Evolutionary conservation across 2,113 vertebrate genomes (phyloP).

Genomic region (Thamnophis sirtalis): DNA sequence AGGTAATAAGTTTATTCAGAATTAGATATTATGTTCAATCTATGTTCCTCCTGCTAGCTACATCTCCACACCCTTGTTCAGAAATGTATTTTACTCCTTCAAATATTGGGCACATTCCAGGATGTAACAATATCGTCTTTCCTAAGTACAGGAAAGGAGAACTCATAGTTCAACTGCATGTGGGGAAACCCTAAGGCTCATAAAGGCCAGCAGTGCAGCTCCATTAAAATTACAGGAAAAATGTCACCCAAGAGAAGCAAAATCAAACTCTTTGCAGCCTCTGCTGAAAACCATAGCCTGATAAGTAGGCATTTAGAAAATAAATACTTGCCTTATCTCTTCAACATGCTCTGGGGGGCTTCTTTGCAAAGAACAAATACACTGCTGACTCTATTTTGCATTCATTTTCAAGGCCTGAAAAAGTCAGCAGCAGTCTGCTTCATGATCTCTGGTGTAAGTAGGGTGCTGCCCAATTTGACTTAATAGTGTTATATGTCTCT

Average conservation of each 20-base stretch:
- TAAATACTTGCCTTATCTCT: background rate
- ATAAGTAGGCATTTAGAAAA: background rate
- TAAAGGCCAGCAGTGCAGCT: background rate
- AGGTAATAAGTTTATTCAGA: background rate
- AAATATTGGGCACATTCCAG: background rate
- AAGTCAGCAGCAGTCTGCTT: constrained; percentile 8
- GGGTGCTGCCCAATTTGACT: background rate
- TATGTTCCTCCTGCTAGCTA: background rate
- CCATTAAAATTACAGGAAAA: background rate
- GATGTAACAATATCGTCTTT: background rate
- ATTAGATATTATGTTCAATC: background rate
- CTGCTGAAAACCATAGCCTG: constrained; percentile 4
- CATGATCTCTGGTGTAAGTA: constrained; percentile 18
- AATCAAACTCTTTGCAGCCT: background rate
- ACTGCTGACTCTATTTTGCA: constrained; percentile 20
- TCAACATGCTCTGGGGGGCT: background rate
- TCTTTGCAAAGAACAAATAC: constrained; percentile 25
- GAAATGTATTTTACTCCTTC: background rate
- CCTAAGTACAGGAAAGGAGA: background rate
- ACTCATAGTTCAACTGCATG: background rate
- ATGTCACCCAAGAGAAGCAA: constrained; percentile 2
- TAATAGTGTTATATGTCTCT: constrained; percentile 20
- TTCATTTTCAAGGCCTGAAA: constrained; percentile 37
- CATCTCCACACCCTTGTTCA: background rate
- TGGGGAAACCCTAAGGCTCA: background rate